Evolutionary conservation across 2,797 vertebrate genomes (phyloP), one percentile per base, ranked within the genome.

Genomic region (Brachyrhaphis roseni): DNA sequence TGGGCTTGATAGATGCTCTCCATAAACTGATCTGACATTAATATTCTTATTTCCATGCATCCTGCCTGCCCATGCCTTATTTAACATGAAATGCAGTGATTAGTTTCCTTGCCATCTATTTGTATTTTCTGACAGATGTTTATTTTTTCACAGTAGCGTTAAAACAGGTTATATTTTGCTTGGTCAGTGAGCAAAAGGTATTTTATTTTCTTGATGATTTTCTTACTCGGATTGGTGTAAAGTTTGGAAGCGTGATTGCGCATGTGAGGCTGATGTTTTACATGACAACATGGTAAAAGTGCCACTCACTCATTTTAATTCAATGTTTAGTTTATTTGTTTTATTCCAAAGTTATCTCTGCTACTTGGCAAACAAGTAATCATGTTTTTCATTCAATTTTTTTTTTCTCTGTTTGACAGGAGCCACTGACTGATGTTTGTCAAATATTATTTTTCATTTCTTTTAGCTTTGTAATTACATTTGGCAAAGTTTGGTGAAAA

Each of bases 31-130:
- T 88, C 83, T 76, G 51, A 53, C 51, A 79, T 88, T 86, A 88
- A 86, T 83, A 80, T 87, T 62, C 13, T 34, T 34, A 51, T 83
- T 70, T 83, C 77, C 78, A 84, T 82, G 86, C 86, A 85, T 92
- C 87, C 84, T 64, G 83, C 92, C 88, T 89, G 89, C 91, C 91
- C 93, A 95, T 94, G 95, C 95, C 95, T 96, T 95, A 94, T 88
- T 90, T 91, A 49, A 92, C 85, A 88, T 82, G 77, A 92, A 89
- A 93, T 91, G 91, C 94, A 95, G 93, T 92, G 90, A 93, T 82
- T 82, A 73, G 74, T 82, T 88, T 88, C 81, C 62, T 89, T 85
- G 75, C 89, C 86, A 91, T 89, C 79, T 73, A 79, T 90, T 93
- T 94, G 77, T 90, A 91, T 90, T 91, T 90, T 93, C 84, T 87